These are phyloP conservation scores for Eolophus roseicapilla DNA, from an alignment of 2,113 vertebrate genomes.

Conservation along the genomic window DNA sequence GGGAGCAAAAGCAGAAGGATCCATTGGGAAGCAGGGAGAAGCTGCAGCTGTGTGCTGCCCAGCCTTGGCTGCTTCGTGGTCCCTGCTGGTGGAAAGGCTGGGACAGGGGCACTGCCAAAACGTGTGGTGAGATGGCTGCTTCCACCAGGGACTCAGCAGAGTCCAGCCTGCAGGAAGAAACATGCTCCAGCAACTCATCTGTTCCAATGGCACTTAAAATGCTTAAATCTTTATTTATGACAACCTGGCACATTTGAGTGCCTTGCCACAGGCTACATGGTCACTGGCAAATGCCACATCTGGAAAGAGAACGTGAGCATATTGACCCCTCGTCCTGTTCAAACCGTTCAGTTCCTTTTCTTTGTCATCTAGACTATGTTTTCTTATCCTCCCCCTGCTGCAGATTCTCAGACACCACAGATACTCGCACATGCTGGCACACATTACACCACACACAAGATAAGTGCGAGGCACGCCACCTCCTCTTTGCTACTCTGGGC, in stretches of 20 bases:
- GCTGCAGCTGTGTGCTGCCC: not conserved
- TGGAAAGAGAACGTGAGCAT: not conserved
- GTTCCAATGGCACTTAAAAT: not conserved
- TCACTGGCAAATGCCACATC: not conserved
- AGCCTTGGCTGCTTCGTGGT: fast-evolving
- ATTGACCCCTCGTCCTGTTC: not conserved
- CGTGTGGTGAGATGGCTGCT: not conserved
- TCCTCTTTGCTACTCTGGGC: not conserved
- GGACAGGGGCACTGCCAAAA: not conserved
- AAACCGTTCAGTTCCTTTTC: not conserved
- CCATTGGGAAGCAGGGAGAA: not conserved
- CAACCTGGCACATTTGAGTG: not conserved
- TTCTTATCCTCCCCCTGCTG: not conserved
- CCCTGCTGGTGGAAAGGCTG: not conserved
- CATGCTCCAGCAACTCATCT: not conserved
- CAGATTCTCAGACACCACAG: not conserved
- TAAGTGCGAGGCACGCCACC: not conserved
- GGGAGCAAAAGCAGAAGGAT: not conserved
- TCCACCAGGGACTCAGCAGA: not conserved
- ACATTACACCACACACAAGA: not conserved
- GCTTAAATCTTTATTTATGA: not conserved
- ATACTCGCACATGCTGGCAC: not conserved
- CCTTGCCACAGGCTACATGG: not conserved
- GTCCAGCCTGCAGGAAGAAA: not conserved
- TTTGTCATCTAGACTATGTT: not conserved